Percentiles rank a stretch among this genome's conserved stretches.
Evolutionary conservation across 92 coral and sea anemone species (phyloP).

Genomic region (Palythoa heliodiscus): DNA sequence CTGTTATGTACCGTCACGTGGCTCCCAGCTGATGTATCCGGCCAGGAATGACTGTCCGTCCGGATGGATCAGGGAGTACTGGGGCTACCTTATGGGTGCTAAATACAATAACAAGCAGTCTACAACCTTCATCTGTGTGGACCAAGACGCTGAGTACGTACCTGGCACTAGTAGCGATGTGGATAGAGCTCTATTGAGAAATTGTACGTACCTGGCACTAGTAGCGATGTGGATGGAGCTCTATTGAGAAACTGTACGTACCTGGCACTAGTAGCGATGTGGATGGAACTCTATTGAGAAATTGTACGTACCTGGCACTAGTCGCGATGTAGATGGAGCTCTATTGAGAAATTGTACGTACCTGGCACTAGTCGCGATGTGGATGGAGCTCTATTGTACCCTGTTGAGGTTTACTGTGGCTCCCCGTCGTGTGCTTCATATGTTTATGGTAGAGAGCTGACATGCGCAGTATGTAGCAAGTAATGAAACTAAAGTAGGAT

Average conservation of each 20-base stretch:
- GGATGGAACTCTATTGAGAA: too few relatives aligned
- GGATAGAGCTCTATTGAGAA: constrained; percentile 70
- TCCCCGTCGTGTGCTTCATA: constrained; percentile 76
- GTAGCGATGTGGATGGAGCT: not conserved
- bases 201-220: constrained; percentile 58
- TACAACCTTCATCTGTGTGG: not conserved
- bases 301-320: constrained; percentile 58
- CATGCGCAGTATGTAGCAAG: constrained; percentile 89
- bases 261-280: constrained; percentile 50
- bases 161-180: constrained; percentile 50
- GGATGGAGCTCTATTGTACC: constrained; percentile 70
- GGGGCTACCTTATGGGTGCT: constrained; percentile 79
- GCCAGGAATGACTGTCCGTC: too few relatives aligned
- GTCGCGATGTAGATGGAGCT: not conserved
- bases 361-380: constrained; percentile 50
- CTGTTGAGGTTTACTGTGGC: constrained; percentile 65
- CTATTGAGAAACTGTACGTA: too few relatives aligned
- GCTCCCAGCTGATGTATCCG: too few relatives aligned
- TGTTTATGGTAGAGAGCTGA: constrained; percentile 66
- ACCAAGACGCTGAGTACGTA: constrained; percentile 61
- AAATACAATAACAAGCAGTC: constrained; percentile 27
- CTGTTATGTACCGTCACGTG: too few relatives aligned
- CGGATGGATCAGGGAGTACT: constrained; percentile 55
- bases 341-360: too few relatives aligned
- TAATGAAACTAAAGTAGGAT: too few relatives aligned